Conservation (phyloP, 2,113 vertebrate species). For the Notothenia rossii region DNA sequence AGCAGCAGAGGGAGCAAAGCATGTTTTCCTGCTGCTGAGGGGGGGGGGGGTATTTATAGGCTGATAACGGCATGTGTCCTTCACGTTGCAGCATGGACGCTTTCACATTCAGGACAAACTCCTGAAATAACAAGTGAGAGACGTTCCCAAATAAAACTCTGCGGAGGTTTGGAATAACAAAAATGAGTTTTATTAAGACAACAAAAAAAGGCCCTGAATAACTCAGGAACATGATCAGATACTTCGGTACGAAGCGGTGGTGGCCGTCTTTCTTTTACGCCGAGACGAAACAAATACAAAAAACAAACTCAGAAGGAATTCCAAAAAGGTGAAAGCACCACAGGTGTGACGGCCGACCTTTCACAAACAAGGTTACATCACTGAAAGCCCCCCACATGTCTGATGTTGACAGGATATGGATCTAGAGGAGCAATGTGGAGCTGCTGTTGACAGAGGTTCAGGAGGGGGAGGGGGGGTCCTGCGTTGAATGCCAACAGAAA, state of each 20-base stretch:
- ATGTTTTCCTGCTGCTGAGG: conserved; percentile 44
- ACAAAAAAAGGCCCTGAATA: conserved; percentile 79
- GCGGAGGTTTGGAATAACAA: conserved; percentile 71
- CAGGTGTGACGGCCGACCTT: conserved; percentile 31
- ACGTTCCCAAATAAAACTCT: not conserved
- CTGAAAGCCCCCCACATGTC: not conserved
- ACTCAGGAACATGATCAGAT: conserved; percentile 80
- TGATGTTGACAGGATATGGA: too few species aligned
- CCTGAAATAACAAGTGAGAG: too few species aligned
- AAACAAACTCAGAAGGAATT: conserved; percentile 64
- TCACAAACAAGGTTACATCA: conserved; percentile 33
- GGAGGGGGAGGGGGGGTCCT: not conserved
- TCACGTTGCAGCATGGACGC: conserved; percentile 21
- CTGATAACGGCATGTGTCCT: conserved; percentile 43
- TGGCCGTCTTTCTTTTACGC: conserved; percentile 60
- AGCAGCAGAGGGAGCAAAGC: conserved; percentile 62
- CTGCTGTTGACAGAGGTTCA: conserved; percentile 27
- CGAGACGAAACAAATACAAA: conserved; percentile 44
- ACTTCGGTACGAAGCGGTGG: conserved; percentile 86
- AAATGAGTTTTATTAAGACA: conserved; percentile 83
- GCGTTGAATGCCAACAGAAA: too few species aligned
- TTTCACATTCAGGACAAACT: not conserved
- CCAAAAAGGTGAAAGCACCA: conserved; percentile 68
- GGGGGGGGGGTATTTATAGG: conserved; percentile 61
- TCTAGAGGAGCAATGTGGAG: conserved; percentile 6